Percentiles rank a stretch among this genome's conserved stretches.
These are phyloP conservation scores for Volucella bombylans DNA, from an alignment of 2,888 invertebrate genomes.

Conservation along the genomic window DNA sequence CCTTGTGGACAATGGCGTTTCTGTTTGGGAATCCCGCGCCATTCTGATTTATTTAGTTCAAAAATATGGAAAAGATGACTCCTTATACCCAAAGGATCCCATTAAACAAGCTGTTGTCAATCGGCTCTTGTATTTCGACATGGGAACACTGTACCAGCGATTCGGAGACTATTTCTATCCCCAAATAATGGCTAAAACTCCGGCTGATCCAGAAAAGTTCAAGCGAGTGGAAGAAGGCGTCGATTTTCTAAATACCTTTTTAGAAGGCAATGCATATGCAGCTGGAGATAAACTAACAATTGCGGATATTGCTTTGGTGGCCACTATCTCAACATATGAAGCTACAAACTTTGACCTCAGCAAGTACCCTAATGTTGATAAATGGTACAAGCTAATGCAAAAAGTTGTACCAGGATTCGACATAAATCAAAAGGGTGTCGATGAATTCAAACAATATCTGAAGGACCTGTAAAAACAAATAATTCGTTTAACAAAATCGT, in stretches of 20 bases:
- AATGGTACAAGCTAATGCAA: conserved; percentile 84
- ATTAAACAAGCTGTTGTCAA: conserved; percentile 90
- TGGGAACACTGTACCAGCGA: conserved; percentile 88
- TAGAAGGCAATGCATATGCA: conserved; percentile 87
- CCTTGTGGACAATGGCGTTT: no score
- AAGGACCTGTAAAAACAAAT: no score
- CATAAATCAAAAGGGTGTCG: no score
- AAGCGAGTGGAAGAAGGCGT: no score
- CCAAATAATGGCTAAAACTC: conserved; percentile 84
- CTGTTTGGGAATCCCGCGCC: no score
- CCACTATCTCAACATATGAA: conserved; percentile 88
- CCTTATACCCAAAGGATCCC: conserved; percentile 89
- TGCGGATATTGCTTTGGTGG: conserved; percentile 89
- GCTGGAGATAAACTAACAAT: conserved; percentile 89
- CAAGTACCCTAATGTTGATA: conserved; percentile 87
- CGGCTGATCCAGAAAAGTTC: no score
- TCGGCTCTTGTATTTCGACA: conserved; percentile 90
- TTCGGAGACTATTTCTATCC: conserved; percentile 88
- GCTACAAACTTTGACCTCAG: conserved; percentile 87
- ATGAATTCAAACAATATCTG: no score
- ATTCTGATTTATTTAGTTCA: conserved; percentile 84
- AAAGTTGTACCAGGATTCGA: not conserved
- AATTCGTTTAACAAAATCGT: no score
- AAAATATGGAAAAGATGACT: conserved; percentile 90
- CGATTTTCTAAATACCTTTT: conserved; percentile 60